Evolutionary conservation across 92 coral and sea anemone genomes (phyloP).

Genomic region (Epizoanthus ramosus): DNA sequence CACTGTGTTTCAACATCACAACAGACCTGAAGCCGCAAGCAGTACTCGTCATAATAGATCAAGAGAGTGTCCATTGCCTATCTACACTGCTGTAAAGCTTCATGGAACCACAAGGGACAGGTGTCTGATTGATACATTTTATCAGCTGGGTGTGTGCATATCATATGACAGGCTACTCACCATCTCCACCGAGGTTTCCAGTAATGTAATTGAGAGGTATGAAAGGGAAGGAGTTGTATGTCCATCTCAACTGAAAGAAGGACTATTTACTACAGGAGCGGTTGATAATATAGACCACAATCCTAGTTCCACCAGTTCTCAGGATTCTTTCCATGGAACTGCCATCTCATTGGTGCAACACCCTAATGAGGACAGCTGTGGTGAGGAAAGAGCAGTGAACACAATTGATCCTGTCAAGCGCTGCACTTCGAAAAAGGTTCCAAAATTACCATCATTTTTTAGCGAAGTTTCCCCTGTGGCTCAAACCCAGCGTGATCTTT

Average conservation of each 20-base stretch:
- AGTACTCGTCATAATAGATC: conserved; percentile 40
- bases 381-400: conserved; percentile 30
- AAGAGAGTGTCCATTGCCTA: conserved; percentile 57
- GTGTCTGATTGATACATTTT: conserved; percentile 14
- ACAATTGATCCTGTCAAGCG: conserved; percentile 8
- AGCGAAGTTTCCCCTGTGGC: no score
- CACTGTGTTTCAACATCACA: conserved; percentile 28
- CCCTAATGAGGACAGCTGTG: conserved; percentile 32
- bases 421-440: no score
- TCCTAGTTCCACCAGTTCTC: conserved; percentile 53
- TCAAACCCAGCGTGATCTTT: no score
- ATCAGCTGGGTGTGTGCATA: conserved; percentile 35
- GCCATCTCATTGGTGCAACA: conserved; percentile 58
- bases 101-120: conserved; percentile 36
- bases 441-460: no score
- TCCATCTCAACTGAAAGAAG: conserved; percentile 45
- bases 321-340: conserved; percentile 41
- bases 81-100: conserved; percentile 43
- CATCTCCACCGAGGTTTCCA: conserved; percentile 40
- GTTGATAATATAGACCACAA: conserved; percentile 61
- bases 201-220: conserved; percentile 35
- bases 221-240: conserved; percentile 44
- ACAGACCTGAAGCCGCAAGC: conserved; percentile 20
- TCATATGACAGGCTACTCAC: conserved; percentile 36
- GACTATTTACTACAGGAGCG: conserved; percentile 59